Evolutionary conservation across 2,797 vertebrate genomes (phyloP).

Genomic region (Myiothlypis coronata): DNA sequence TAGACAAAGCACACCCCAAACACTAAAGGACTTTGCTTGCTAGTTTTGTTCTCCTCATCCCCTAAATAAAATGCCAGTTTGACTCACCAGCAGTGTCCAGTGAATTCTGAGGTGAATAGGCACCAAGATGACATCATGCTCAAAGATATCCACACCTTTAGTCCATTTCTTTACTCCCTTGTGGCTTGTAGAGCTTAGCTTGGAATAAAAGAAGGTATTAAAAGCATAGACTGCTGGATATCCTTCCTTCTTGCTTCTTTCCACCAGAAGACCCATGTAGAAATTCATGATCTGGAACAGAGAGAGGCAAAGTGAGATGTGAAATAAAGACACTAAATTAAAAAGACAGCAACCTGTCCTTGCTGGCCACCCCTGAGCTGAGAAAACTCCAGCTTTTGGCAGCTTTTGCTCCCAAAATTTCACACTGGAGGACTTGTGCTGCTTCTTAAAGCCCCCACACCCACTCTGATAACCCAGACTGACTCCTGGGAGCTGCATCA

Average conservation of each 20-base stretch:
- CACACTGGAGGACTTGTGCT: neutral
- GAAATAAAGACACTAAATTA: neutral
- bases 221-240: slow-evolving; percentile 83
- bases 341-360: neutral
- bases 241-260: slow-evolving; percentile 75
- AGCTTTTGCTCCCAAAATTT: neutral
- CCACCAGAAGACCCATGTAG: slow-evolving; percentile 88
- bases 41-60: neutral
- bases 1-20: neutral
- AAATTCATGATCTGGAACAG: slow-evolving; percentile 88
- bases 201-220: slow-evolving; percentile 91
- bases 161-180: slow-evolving; percentile 88
- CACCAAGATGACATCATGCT: slow-evolving; percentile 85
- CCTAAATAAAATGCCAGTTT: neutral
- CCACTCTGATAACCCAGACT: neutral
- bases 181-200: slow-evolving; percentile 82
- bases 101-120: slow-evolving; percentile 87
- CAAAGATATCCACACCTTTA: slow-evolving; percentile 86
- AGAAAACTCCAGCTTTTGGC: neutral
- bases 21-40: neutral
- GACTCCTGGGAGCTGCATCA: neutral
- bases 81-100: slow-evolving; percentile 84
- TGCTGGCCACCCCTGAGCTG: neutral
- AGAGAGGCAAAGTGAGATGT: neutral
- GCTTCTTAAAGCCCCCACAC: neutral